phyloP scores from a whole-genome alignment of 2,113 vertebrate species.

The Coptodon rendalli region DNA sequence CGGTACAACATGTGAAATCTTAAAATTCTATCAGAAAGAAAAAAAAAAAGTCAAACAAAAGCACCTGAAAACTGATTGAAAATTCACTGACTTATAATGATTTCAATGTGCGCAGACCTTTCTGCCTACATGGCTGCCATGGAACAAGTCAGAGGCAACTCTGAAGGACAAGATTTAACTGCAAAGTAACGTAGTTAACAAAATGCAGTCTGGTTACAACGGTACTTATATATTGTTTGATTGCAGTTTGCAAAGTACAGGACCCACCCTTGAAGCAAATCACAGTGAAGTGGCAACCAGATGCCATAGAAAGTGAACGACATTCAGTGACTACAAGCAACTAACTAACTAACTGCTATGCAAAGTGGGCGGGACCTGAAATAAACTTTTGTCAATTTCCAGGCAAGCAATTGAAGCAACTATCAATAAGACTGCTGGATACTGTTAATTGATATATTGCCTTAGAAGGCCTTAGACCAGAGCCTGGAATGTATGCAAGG shows the following conservation, averaged over 20 bases:
- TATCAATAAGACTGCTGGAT: not conserved
- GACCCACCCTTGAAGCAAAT: not conserved
- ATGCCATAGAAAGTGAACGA: not conserved
- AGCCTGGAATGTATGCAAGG: not conserved
- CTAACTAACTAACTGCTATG: not conserved
- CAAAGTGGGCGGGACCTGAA: not conserved
- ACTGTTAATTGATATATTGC: not conserved
- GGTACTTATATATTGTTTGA: not conserved
- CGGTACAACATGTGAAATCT: not conserved
- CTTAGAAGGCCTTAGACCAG: not conserved
- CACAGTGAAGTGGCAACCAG: not conserved
- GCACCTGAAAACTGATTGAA: not conserved
- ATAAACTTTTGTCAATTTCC: rapidly evolving
- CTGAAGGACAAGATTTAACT: not conserved
- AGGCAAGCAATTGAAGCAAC: not conserved
- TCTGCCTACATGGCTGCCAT: not conserved
- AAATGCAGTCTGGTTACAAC: not conserved
- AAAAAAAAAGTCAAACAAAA: not conserved
- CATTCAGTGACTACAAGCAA: not conserved
- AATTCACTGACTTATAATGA: not conserved
- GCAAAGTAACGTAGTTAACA: not conserved
- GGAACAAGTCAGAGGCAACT: not conserved
- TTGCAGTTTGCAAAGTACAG: not conserved
- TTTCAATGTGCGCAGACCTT: not conserved
- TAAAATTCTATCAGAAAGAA: not conserved